Evolutionary conservation across 1,140 invertebrate genomes (phyloP), one percentile per base, ranked within the genome.

Genomic region (Habropoda laboriosa): DNA sequence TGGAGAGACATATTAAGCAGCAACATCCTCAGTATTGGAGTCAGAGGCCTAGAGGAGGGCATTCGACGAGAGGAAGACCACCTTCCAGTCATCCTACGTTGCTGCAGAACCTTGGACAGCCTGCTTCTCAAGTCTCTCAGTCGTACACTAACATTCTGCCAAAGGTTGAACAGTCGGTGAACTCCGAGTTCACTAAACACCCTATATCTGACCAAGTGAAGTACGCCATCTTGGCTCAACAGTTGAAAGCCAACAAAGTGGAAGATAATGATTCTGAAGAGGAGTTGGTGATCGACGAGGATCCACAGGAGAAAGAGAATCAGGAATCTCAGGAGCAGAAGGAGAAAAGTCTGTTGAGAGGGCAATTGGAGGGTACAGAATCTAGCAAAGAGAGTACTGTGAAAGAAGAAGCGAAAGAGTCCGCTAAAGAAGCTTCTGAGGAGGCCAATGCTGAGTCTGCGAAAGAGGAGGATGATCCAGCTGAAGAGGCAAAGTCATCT

Each of bases 1-100:
- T 98, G 97, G 97, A 98, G 91, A 93, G 97, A 1, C 98, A 99
- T 80, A 96, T 98, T 0, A 98, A 98, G 89, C 97, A 98, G 85
- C 97, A 98, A 86, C 98, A 98, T 93, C 97, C 97, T 0, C 96
- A 97, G 66, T 95, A 95, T 82, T 98, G 97, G 96, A 96, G 95
- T 61, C 96, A 97, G 73, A 93, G 96, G 58, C 96, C 96, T 80
- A 93, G 95, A 77, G 94, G 87, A 57, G 93, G 90, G 30, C 92
- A 93, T 24, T 94, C 93, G 16, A 93, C 93, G 3, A 87, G 93
- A 51, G 92, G 94, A 16, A 92, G 94, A 86, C 92, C 93, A 6
- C 93, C 92, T 12, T 89, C 89, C 8, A 92, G 86, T 45, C 88
- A 91, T 18, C 82, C 90, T 2, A 88, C 82, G 2, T 53, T 91